Evolutionary conservation across 2,888 invertebrate genomes (phyloP).

Genomic region (Limenitis arthemis): DNA sequence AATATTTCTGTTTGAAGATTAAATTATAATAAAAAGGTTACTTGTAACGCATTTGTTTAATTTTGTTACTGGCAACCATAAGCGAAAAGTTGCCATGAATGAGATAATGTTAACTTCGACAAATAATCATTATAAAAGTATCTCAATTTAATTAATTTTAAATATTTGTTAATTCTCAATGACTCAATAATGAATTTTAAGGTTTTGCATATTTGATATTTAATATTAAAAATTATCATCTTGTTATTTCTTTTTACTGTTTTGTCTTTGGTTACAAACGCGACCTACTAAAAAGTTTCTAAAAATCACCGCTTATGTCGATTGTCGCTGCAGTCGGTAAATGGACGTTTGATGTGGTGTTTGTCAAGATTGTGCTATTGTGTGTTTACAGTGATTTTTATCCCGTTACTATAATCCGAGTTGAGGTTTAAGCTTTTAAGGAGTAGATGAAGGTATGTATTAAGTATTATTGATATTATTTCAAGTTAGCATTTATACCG

Average conservation of each 20-base stretch:
- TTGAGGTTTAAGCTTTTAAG: constrained; percentile 65
- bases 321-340: constrained; percentile 75
- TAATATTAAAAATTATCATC: background rate
- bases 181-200: too few relatives aligned
- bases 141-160: too few relatives aligned
- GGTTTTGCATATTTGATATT: background rate
- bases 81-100: too few relatives aligned
- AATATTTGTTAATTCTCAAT: too few relatives aligned
- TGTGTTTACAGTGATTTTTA: constrained; percentile 75
- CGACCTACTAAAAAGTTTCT: constrained; percentile 45
- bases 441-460: constrained; percentile 77
- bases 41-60: too few relatives aligned
- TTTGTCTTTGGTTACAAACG: constrained; percentile 18
- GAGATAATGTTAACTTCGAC: too few relatives aligned
- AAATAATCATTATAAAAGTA: too few relatives aligned
- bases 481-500: constrained; percentile 23
- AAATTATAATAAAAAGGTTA: too few relatives aligned
- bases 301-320: constrained; percentile 47
- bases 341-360: constrained; percentile 77
- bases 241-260: background rate
- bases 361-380: constrained; percentile 75
- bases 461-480: constrained; percentile 31
- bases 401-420: constrained; percentile 58
- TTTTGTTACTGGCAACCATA: too few relatives aligned
- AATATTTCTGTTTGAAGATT: too few relatives aligned